Evolutionary conservation across 2,888 invertebrate species (phyloP), one percentile per base, ranked within the genome.

Genomic region (Digitonthophagus gazella): DNA sequence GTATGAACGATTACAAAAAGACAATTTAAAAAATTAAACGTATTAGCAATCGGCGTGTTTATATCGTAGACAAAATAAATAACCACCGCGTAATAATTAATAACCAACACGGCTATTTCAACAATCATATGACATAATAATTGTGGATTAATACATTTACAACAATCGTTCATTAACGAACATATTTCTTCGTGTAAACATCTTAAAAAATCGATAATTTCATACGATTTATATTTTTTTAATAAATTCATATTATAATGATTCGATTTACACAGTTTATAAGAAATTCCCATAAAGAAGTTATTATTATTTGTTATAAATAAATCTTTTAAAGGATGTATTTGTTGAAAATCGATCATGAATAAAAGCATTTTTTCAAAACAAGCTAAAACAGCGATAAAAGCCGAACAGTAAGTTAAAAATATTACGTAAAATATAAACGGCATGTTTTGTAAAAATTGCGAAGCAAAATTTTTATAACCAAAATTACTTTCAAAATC

Each of bases 71-170:
- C 79, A 58, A 81, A 71, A 68, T 80, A 80, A 19, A 81, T 79
- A 20, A 82, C 78, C 3, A 82, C 81, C 1, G 82, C 81, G 69
- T 82, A 83, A 78, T 80, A 80, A 67, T 80, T 77, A 1, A 82
- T 75, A 61, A 83, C 79, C 56, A 82, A 69, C 8, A 80, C 78
- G 2, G 77, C 75, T 58, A 82, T 73, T 72, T 83, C 82, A 15
- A 80, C 74, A 2, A 80, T 72, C 0, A 79, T 79, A 68, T 80
- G 79, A 14, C 77, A 70, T 8, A 83, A 66, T 66, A 82, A 74
- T 71, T 80, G 80, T 1, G 81, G 81, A 76, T 82, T 80, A 71
- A 80, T 71, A 66, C 79, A 78, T 11, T 74, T 72, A 67, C 82
- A 82, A 16, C 79, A 74, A 28, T 76, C 75, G 14, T 79, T 78